A percentile compares a stretch with the other conserved stretches of the same genome.
phyloP scores from a whole-genome alignment of 30 jellyfish, hydroid and myxozoan species.

The Hydra vulgaris region DNA sequence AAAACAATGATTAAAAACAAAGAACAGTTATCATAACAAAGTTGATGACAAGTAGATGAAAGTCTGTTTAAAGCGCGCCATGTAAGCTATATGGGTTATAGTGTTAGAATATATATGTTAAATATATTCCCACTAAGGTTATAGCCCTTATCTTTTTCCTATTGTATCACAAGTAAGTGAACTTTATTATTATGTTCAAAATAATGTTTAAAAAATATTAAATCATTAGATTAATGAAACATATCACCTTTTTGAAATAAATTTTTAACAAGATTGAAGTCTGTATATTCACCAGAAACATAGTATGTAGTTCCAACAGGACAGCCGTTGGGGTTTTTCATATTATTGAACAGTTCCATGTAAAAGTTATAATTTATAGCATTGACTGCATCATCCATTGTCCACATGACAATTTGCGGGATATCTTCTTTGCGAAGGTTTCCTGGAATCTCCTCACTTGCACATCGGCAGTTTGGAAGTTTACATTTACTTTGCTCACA shows the following conservation, averaged over 20 bases:
- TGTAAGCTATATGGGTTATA: no score
- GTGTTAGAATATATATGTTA: no score
- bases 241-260: slow-evolving; percentile 34
- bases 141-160: no score
- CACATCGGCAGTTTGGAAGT: slow-evolving; percentile 63
- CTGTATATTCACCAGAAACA: slow-evolving; percentile 44
- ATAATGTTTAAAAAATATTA: no score
- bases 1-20: no score
- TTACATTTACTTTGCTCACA: slow-evolving; percentile 45
- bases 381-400: slow-evolving; percentile 67
- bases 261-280: slow-evolving; percentile 32
- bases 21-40: no score
- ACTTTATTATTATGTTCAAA: no score
- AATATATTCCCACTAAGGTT: no score
- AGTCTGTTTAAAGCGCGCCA: no score
- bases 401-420: slow-evolving; percentile 66
- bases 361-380: slow-evolving; percentile 17
- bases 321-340: slow-evolving; percentile 84
- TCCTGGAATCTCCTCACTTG: slow-evolving; percentile 50
- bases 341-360: slow-evolving; percentile 23
- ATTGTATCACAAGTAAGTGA: no score
- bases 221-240: no score
- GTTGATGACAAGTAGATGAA: no score
- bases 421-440: slow-evolving; percentile 42
- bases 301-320: slow-evolving; percentile 68